Evolutionary conservation across 35 echinoderm and acorn worm species (phyloP), one percentile per base, ranked within the genome.

Genomic region (Apostichopus parvimensis): DNA sequence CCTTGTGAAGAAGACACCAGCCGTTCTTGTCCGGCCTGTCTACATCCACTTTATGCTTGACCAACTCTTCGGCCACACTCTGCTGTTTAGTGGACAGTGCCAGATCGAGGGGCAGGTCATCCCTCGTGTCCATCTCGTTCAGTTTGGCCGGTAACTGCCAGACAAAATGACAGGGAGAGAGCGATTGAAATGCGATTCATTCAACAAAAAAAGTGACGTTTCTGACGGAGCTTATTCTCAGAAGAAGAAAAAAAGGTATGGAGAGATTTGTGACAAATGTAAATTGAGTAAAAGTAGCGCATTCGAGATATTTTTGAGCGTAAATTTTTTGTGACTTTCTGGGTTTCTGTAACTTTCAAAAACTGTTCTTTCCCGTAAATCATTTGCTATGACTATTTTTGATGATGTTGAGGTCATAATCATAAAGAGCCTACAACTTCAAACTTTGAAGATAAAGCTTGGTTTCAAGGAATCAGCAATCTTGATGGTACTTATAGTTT

Each of bases 31-130:
- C 97, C 21, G 93, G 86, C 60, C 91, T 91, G 76, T 99, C 92
- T 21, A 99, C 91, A 86, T 99, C 95, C 54, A 93, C 97, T 90
- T 93, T 96, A 83, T 99, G 97, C 79, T 95, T 96, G 80, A 99
- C 95, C 71, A 99, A 91, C 62, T 99, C 97, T 54, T 83, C 89
- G 23, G 97, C 97, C 18, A 99, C 90, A 58, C 97, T 96, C 77
- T 96, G 95, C 58, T 99, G 97, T 80, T 96, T 93, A 18, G 61
- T 93, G 57, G 95, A 83, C 72, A 99, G 79, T 7, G 95, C 97
- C 15, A 99, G 83, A 83, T 99, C 97, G 58, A 99, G 86, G 10
- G 97, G 97, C 1, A 99, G 95, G 86, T 99, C 97, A 52, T 93
- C 95, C 23, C 91, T 94, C 14, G 95, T 93, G 45, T 99, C 97